These are phyloP conservation scores for Triplophysa bombifrons DNA, from an alignment of 2,797 vertebrate genomes.

Conservation along the genomic window DNA sequence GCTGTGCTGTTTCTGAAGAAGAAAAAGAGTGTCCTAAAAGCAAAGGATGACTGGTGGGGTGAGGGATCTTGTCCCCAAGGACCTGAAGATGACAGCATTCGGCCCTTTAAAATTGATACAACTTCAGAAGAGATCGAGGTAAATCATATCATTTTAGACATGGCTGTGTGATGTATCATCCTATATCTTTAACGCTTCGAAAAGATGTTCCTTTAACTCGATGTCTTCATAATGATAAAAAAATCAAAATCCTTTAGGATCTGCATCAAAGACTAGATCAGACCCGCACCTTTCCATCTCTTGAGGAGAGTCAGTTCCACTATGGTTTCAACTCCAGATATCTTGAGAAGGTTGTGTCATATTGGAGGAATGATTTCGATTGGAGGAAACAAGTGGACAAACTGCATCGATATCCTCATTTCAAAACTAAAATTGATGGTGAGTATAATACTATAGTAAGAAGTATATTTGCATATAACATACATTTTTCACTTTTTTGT, in stretches of 20 bases:
- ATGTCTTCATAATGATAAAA: too few species aligned
- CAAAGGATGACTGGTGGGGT: slow-evolving; percentile 87
- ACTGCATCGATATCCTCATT: slow-evolving; percentile 87
- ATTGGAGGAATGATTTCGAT: slow-evolving; percentile 87
- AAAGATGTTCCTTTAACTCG: background rate
- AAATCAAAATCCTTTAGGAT: slow-evolving; percentile 70
- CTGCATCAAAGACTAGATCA: slow-evolving; percentile 80
- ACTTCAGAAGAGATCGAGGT: slow-evolving; percentile 83
- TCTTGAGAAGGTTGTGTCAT: slow-evolving; percentile 80
- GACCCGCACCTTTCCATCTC: slow-evolving; percentile 72
- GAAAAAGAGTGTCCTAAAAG: slow-evolving; percentile 72
- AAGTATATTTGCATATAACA: background rate
- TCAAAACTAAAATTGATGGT: slow-evolving; percentile 89
- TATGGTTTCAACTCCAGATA: slow-evolving; percentile 86
- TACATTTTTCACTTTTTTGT: background rate
- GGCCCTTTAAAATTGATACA: slow-evolving; percentile 77
- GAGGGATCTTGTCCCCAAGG: slow-evolving; percentile 58
- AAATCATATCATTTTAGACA: background rate
- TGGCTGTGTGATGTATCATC: background rate
- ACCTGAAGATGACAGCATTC: slow-evolving; percentile 72
- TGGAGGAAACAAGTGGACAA: slow-evolving; percentile 84
- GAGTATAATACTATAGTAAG: slow-evolving; percentile 5
- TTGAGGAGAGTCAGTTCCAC: slow-evolving; percentile 83
- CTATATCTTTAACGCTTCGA: background rate
- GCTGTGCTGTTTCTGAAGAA: slow-evolving; percentile 72